A percentile compares a stretch with the other conserved stretches of the same genome.
Conservation (phyloP, 2,797 vertebrate species). For the Anas bernieri region DNA sequence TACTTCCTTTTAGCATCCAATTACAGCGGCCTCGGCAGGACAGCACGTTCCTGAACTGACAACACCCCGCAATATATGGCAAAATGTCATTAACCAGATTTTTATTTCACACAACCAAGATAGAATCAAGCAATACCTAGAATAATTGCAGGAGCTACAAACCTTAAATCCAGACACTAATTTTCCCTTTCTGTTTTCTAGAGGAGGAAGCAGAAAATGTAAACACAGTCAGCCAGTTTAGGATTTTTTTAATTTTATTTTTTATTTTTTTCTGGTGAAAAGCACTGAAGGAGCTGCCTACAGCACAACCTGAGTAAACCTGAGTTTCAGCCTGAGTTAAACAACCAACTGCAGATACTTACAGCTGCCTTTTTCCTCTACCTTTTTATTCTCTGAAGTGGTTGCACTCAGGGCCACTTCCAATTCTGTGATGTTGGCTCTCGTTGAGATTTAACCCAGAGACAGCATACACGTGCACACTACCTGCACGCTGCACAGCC, state of each 20-base stretch:
- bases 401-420: neutral
- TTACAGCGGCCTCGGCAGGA: neutral
- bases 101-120: neutral
- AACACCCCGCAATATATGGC: neutral
- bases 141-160: neutral
- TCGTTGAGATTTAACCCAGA: neutral
- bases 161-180: neutral
- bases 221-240: neutral
- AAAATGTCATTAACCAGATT: fast-evolving
- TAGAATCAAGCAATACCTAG: neutral
- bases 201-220: neutral
- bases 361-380: neutral
- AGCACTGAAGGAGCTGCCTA: neutral
- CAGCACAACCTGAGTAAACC: neutral
- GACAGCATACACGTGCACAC: neutral
- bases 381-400: neutral
- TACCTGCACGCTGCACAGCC: neutral
- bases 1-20: neutral
- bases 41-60: neutral
- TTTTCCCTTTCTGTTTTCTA: neutral
- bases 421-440: neutral
- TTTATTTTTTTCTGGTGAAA: neutral
- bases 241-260: too few relatives aligned
- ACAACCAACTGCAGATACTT: neutral
- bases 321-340: neutral